Evolutionary conservation across 2,888 invertebrate species (phyloP), one percentile per base, ranked within the genome.

Genomic region (Argyresthia goedartella): DNA sequence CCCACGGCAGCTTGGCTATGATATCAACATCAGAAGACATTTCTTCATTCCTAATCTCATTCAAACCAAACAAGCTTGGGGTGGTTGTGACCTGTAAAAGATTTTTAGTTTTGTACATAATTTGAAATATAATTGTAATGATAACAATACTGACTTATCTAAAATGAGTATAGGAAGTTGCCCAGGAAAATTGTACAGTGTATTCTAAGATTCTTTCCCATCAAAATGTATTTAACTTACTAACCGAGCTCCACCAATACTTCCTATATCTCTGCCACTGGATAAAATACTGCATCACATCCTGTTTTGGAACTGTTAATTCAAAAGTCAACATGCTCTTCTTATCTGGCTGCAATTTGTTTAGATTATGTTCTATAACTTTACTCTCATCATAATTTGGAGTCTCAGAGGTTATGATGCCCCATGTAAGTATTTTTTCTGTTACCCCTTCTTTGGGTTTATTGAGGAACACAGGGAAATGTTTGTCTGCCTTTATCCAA

Each of bases 221-320:
- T 13, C 43, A n/a, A 11, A 25, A 25, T 25, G 4, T 25, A n/a
- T 25, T 48, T 36, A 16, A n/a, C 51, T 52, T 57, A 77, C 84
- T 81, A 60, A 92, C 90, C 71, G 92, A 93, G 76, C 94, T 91
- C 95, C 95, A 95, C 95, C 95, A 95, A 60, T 91, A 91, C 69
- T 93, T 93, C 53, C 94, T 88, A 63, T 93, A 91, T 56, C 92
- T 88, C 66, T 94, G 94, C 84, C 92, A 91, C 60, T 91, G 90
- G 64, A 92, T 90, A 69, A 93, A 94, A 65, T 90, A 88, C 59
- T 91, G 91, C 63, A 89, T 88, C 0, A 88, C 76, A 56, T 86
- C 81, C 49, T 76, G 69, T 46, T 81, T 73, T n/a, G 84, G 70
- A 16, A 88, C 64, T 60, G 82, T 71, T 52, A 89, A 61, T 55